A percentile compares a stretch with the other conserved stretches of the same genome.
Conservation (phyloP, 2,797 vertebrate genomes). For the Vultur gryphus region DNA sequence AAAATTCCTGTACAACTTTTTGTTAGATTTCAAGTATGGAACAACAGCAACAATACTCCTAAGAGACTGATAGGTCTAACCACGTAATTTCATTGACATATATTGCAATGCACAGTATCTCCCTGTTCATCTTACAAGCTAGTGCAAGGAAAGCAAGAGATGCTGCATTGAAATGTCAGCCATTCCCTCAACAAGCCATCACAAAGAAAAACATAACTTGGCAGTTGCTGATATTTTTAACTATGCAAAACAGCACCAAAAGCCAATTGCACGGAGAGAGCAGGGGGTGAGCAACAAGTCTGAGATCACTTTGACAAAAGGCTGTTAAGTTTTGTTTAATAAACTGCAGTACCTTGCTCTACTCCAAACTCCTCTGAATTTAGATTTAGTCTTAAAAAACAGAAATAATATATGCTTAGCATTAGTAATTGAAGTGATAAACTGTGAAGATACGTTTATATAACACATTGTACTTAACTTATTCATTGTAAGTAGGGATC, state of each 20-base stretch:
- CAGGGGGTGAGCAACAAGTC: not conserved
- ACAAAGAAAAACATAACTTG: not conserved
- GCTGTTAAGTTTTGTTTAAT: not conserved
- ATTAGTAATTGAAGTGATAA: not conserved
- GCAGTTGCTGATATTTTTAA: not conserved
- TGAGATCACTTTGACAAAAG: not conserved
- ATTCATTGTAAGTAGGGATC: not conserved
- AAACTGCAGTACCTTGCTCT: not conserved
- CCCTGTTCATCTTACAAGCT: not conserved
- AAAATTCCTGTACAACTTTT: not conserved
- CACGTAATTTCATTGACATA: not conserved
- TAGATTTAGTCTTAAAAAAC: not conserved
- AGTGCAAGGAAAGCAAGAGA: not conserved
- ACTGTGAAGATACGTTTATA: not conserved
- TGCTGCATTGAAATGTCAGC: not conserved
- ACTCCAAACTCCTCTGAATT: not conserved
- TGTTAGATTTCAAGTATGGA: not conserved
- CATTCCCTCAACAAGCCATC: not conserved
- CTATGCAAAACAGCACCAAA: not conserved
- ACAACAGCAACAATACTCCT: not conserved
- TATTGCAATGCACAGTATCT: not conserved
- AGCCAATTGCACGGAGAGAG: not conserved
- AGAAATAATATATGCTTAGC: not conserved
- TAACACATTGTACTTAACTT: not conserved
- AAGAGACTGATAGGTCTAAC: not conserved